Evolutionary conservation across 2,888 invertebrate species (phyloP), one percentile per base, ranked within the genome.

Genomic region (Uropetala carovei): DNA sequence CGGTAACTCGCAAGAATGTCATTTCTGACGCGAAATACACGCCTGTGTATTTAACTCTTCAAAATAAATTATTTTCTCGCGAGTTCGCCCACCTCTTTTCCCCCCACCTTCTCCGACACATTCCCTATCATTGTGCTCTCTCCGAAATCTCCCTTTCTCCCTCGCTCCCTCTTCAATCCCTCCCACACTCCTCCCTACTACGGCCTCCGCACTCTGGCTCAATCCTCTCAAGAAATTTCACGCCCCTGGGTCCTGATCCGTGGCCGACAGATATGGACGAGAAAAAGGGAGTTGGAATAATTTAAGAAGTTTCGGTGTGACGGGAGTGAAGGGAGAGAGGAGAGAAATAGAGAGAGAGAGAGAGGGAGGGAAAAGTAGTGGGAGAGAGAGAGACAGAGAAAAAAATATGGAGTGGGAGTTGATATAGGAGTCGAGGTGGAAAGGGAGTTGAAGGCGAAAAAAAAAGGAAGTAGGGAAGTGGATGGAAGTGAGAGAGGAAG

Each of bases 231-330:
- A 68, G 89, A 64, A 86, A 89, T 89, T 86, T 86, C 59, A 86
- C 60, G 60, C 86, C 86, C 60, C 30, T 60, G 59, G n/a, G 68
- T 43, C 64, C 30, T 89, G 89, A 89, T 86, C 86, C 60, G 30
- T 30, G 86, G 60, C 30, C 60, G 89, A 89, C 64, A 68, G 89
- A 89, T 89, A 89, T 89, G 89, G 64, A 68, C 64, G n/a, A 89
- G 64, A 30, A 57, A 60, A 58, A 59, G 60, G 60, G 60, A 59
- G 82, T 64, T 57, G 89, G 89, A 89, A 89, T 89, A 89, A 89
- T 89, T 89, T 68, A 89, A 89, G 89, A 68, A 89, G 89, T 68
- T 43, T 56, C 64, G 64, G 64, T 60, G 86, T 27, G 85, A 16
- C 27, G 59, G 30, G 85, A 30, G 18, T 3, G 85, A 86, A 30